phyloP scores from a whole-genome alignment of 2,797 vertebrate genomes.

The Brachyalestes nurse region DNA sequence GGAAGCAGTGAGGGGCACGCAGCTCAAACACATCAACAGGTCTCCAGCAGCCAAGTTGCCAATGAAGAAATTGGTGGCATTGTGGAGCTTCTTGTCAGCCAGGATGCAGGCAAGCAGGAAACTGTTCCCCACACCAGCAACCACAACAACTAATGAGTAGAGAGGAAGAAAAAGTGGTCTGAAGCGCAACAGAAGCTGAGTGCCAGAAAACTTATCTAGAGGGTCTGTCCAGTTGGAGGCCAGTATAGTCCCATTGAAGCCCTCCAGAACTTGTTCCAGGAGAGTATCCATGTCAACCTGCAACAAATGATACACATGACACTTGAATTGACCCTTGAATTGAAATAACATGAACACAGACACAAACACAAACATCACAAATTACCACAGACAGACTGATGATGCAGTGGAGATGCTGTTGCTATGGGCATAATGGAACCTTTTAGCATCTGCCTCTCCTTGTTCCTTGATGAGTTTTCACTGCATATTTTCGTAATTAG shows the following conservation, averaged over 20 bases:
- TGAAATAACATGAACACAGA: not conserved
- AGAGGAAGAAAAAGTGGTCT: conserved; percentile 79
- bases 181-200: conserved; percentile 77
- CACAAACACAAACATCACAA: not conserved
- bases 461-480: conserved; percentile 70
- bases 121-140: conserved; percentile 79
- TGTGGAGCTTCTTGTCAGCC: conserved; percentile 81
- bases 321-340: not conserved
- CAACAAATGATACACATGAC: conserved; percentile 20
- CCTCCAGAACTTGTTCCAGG: conserved; percentile 58
- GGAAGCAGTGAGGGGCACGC: conserved; percentile 80
- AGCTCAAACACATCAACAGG: conserved; percentile 83
- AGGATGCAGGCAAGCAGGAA: conserved; percentile 79
- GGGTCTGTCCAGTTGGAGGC: conserved; percentile 71
- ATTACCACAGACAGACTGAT: conserved; percentile 20
- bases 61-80: conserved; percentile 83
- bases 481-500: conserved; percentile 55
- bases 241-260: conserved; percentile 41
- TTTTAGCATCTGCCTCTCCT: conserved; percentile 66
- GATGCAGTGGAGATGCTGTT: conserved; percentile 66
- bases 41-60: conserved; percentile 82
- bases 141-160: conserved; percentile 76
- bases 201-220: conserved; percentile 75
- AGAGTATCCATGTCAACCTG: conserved; percentile 56
- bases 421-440: conserved; percentile 71